Percentiles rank a stretch among this genome's conserved stretches.
Evolutionary conservation across 2,888 invertebrate genomes (phyloP).

Genomic region (Lamellibrachia satsuma): DNA sequence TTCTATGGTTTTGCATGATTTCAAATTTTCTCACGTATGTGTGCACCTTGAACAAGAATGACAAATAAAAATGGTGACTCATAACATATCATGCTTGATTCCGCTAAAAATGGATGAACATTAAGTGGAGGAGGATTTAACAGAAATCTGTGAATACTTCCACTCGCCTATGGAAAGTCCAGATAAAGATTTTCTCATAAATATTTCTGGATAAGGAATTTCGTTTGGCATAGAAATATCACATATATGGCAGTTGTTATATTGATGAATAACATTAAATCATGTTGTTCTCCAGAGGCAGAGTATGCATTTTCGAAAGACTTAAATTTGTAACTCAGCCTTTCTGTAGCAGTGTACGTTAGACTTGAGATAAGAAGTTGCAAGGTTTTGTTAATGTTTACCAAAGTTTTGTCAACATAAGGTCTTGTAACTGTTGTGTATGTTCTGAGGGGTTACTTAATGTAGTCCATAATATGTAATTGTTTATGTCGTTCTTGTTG

Average conservation of each 20-base stretch:
- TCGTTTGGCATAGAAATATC: too few relatives aligned
- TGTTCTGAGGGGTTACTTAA: too few relatives aligned
- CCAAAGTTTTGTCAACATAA: too few relatives aligned
- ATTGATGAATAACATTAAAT: neutral
- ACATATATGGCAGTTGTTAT: neutral
- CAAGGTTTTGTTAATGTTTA: too few relatives aligned
- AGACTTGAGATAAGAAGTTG: too few relatives aligned
- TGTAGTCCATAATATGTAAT: too few relatives aligned
- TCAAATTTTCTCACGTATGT: neutral
- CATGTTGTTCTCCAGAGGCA: neutral
- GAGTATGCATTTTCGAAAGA: neutral
- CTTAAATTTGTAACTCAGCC: neutral
- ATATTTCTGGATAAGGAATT: neutral
- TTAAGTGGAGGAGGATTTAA: too few relatives aligned
- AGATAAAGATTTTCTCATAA: neutral
- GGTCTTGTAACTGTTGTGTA: too few relatives aligned
- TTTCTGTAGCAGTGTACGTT: too few relatives aligned
- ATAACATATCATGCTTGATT: neutral
- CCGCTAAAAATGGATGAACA: neutral
- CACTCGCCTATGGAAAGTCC: neutral
- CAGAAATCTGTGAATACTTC: too few relatives aligned
- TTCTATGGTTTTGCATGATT: too few relatives aligned
- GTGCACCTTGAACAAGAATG: neutral
- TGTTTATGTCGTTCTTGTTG: too few relatives aligned
- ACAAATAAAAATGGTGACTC: neutral